phyloP scores from a whole-genome alignment of 1,140 invertebrate genomes.

The Druon quercuslanigerum region DNA sequence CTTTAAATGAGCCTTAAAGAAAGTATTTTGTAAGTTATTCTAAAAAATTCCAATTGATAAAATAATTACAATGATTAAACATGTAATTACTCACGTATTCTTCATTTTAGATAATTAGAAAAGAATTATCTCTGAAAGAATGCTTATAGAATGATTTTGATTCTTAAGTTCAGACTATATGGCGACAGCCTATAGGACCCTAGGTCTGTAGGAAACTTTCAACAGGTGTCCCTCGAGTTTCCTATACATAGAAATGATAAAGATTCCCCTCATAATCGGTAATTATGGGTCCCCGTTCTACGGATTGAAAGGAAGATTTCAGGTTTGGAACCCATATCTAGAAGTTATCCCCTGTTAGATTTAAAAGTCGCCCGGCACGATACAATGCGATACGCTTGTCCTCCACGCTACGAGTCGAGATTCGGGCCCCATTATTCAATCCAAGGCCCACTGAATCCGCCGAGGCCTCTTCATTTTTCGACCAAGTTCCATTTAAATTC shows the following conservation, averaged over 20 bases:
- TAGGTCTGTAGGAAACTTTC: conserved; percentile 33
- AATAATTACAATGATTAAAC: too few species aligned
- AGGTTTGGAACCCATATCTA: conserved; percentile 16
- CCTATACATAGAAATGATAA: conserved; percentile 45
- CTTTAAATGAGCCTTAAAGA: too few species aligned
- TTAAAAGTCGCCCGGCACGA: background rate
- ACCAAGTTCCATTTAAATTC: conserved; percentile 59
- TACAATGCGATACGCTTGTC: conserved; percentile 4
- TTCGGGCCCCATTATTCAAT: conserved; percentile 54
- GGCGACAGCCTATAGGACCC: background rate
- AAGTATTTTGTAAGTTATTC: too few species aligned
- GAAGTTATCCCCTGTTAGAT: conserved; percentile 32
- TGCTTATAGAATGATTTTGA: too few species aligned
- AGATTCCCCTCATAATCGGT: conserved; percentile 50
- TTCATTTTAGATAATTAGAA: too few species aligned
- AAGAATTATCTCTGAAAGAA: too few species aligned
- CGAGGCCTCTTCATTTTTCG: conserved; percentile 61
- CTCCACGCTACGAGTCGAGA: conserved; percentile 26
- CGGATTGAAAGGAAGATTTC: conserved; percentile 38
- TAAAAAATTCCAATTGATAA: too few species aligned
- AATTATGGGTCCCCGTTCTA: conserved; percentile 48
- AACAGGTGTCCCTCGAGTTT: conserved; percentile 51
- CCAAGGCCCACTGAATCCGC: conserved; percentile 39
- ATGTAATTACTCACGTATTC: too few species aligned
- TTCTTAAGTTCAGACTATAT: background rate